Evolutionary conservation across 2,113 vertebrate species (phyloP), one percentile per base, ranked within the genome.

Genomic region (Misgurnus mizolepis): DNA sequence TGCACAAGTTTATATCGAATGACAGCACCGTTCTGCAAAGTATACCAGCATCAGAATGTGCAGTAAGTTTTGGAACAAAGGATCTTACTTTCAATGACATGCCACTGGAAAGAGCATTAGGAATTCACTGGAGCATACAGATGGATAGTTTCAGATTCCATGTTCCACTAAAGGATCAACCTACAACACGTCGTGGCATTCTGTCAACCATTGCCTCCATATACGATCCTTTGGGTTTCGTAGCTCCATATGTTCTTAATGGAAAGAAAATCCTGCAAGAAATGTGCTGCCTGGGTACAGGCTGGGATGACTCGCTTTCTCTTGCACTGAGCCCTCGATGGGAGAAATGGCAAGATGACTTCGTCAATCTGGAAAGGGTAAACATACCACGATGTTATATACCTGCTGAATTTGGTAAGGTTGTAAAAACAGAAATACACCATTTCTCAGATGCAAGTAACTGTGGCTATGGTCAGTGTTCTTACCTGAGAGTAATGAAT

Each of bases 371-470:
- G 45, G 45, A 8, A 45, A 45, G 8, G 45, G 45, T 45, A 8
- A 8, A 45, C 45, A 45, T 45, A 45, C 45, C 45, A 45, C 45
- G 61, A 56, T 81, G 71, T 22, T 75, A 76, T 7, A 4, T 60
- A 2, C 71, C 71, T 15, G 18, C 17, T 10, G 7, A 80, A 2
- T 71, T 80, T 56, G 67, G 67, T 7, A 12, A 53, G 11, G 15
- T 66, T 0, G 45, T 40, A 3, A 41, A 67, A 68, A 62, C 6
- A 49, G 80, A 81, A 43, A 4, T 75, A 0, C 72, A 75, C 10
- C 49, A 81, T n/a, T 76, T 80, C 12, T 80, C 78, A 11, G 58
- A 80, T 18, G 67, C 67, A 0, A 64, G 67, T 34, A 64, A 12
- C 17, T 39, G 9, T 39, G 67, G 78, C 4, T 80, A 80, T 60